phyloP scores from a whole-genome alignment of 1,140 invertebrate species.

The Venustaconcha ellipsiformis region DNA sequence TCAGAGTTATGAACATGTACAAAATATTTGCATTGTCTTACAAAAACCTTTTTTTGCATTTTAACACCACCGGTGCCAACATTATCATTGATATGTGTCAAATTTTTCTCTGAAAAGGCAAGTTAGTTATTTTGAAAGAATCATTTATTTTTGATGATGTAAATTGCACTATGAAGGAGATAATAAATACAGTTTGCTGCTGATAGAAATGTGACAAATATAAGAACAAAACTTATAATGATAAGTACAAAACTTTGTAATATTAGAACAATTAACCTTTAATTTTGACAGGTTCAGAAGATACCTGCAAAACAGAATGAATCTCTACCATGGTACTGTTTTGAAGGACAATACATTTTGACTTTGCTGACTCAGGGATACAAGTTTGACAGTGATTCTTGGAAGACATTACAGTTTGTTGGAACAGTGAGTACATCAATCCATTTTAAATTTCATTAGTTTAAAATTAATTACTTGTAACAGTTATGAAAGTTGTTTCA shows the following conservation, averaged over 20 bases:
- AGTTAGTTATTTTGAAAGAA: too few species aligned
- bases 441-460: too few species aligned
- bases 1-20: too few species aligned
- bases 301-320: conserved; percentile 30
- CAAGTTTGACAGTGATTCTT: conserved; percentile 63
- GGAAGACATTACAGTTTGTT: conserved; percentile 66
- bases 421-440: conserved; percentile 54
- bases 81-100: too few species aligned
- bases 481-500: too few species aligned
- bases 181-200: background rate
- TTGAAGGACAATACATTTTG: conserved; percentile 65
- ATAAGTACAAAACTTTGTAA: background rate
- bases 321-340: conserved; percentile 60
- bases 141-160: background rate
- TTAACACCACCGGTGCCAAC: too few species aligned
- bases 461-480: too few species aligned
- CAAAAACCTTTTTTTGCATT: too few species aligned
- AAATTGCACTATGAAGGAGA: background rate
- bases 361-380: conserved; percentile 65
- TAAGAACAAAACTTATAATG: background rate
- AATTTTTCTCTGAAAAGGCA: too few species aligned
- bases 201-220: background rate
- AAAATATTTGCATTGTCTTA: too few species aligned
- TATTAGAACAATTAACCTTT: background rate
- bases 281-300: conserved; percentile 35